These are phyloP conservation scores for Taphrorychus bicolor DNA, from an alignment of 2,888 invertebrate species.

Conservation along the genomic window DNA sequence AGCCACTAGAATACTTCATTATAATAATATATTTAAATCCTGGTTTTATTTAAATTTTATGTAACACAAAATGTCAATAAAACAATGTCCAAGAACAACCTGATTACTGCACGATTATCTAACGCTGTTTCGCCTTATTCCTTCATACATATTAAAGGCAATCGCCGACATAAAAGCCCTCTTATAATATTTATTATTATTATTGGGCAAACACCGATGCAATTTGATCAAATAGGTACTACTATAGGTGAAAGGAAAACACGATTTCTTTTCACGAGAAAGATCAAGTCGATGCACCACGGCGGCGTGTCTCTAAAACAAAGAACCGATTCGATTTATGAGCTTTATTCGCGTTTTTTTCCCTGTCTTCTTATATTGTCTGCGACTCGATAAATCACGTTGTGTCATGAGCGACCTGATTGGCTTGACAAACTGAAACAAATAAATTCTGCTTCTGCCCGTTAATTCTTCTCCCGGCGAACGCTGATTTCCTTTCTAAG, in stretches of 20 bases:
- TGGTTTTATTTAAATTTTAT: neutral
- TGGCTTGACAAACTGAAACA: conserved; percentile 37
- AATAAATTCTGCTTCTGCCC: conserved; percentile 33
- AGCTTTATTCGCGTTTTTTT: conserved; percentile 25
- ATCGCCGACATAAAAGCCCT: neutral
- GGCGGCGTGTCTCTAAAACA: conserved; percentile 17
- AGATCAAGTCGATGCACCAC: conserved; percentile 1
- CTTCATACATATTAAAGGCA: neutral
- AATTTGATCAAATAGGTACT: neutral
- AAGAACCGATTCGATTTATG: conserved; percentile 25
- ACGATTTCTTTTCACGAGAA: neutral
- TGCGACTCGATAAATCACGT: conserved; percentile 29
- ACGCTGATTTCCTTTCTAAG: conserved; percentile 21
- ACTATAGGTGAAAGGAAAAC: conserved; percentile 11
- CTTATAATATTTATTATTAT: too few relatives aligned
- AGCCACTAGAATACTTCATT: too few relatives aligned
- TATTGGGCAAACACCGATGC: conserved; percentile 2
- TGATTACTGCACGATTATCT: neutral
- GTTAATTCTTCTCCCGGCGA: conserved; percentile 26
- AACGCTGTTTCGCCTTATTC: neutral
- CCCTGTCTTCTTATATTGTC: conserved; percentile 31
- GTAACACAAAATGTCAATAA: too few relatives aligned
- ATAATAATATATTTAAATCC: neutral
- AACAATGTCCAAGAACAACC: neutral
- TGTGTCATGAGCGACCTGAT: conserved; percentile 32